phyloP scores from a whole-genome alignment of 2,113 vertebrate species.

The Origma solitaria region DNA sequence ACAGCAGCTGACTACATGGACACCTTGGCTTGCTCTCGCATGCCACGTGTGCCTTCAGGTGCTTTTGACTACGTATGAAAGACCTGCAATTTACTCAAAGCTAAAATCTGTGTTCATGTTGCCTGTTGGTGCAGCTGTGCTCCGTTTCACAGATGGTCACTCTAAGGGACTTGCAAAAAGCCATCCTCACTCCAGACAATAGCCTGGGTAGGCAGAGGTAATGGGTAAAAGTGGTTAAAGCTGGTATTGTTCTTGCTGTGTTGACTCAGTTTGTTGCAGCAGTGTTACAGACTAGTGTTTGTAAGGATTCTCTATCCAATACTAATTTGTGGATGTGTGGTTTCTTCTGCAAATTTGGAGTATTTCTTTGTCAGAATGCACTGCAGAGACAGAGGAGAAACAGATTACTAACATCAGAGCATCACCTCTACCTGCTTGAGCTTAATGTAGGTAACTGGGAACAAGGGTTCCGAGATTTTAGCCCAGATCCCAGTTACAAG shows the following conservation, averaged over 20 bases:
- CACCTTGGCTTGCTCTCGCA: background rate
- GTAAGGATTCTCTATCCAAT: background rate
- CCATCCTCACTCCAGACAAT: background rate
- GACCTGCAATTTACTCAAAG: background rate
- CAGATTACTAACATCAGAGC: accelerated
- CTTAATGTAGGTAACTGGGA: background rate
- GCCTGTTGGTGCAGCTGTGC: background rate
- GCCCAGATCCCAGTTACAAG: background rate
- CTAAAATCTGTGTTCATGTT: background rate
- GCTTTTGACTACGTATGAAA: background rate
- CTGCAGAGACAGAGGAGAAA: background rate
- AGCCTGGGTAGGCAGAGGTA: background rate
- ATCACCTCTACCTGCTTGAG: background rate
- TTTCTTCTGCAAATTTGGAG: background rate
- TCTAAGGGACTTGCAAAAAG: background rate
- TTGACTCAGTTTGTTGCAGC: background rate
- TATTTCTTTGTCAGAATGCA: background rate
- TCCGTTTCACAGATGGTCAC: background rate
- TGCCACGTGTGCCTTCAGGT: background rate
- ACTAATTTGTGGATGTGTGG: accelerated
- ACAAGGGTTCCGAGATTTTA: background rate
- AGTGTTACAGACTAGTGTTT: background rate
- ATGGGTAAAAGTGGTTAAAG: background rate
- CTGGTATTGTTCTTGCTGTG: background rate
- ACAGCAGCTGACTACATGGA: background rate